phyloP scores from a whole-genome alignment of 2,888 invertebrate species.

The Agrilus biguttatus region DNA sequence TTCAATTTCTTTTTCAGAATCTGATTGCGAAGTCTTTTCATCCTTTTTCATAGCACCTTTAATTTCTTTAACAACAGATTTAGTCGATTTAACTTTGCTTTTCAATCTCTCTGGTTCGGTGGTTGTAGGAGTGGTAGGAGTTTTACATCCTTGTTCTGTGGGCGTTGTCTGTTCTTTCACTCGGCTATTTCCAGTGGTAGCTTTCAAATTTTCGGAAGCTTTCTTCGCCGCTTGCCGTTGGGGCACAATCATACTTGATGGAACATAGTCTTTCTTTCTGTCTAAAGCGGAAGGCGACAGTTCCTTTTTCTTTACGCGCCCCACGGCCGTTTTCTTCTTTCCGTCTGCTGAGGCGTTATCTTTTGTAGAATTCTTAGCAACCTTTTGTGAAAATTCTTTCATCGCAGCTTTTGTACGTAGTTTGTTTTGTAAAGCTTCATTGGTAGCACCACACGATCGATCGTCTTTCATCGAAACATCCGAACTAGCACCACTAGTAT shows the following conservation, averaged over 20 bases:
- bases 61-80: constrained; percentile 14
- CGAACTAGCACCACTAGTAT: constrained; percentile 26
- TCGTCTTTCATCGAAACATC: constrained; percentile 46
- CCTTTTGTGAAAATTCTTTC: constrained; percentile 57
- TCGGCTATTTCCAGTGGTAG: constrained; percentile 37
- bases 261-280: constrained; percentile 39
- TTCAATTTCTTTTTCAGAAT: constrained; percentile 47
- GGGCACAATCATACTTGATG: constrained; percentile 77
- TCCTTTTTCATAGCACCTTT: constrained; percentile 10
- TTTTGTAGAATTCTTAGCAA: constrained; percentile 21
- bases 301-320: constrained; percentile 11
- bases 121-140: constrained; percentile 8
- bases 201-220: constrained; percentile 75
- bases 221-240: constrained; percentile 85
- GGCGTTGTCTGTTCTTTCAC: constrained; percentile 18
- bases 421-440: constrained; percentile 51
- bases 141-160: constrained; percentile 11
- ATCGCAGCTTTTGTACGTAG: constrained; percentile 73
- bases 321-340: constrained; percentile 19
- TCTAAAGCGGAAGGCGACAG: constrained; percentile 10
- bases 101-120: constrained; percentile 15
- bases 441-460: constrained; percentile 45
- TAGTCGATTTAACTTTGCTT: constrained; percentile 24
- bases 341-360: constrained; percentile 15
- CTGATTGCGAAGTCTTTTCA: constrained; percentile 35